Base-by-base conservation (phyloP, 1,140 invertebrate genomes). In the Brachionus sp. region DNA sequence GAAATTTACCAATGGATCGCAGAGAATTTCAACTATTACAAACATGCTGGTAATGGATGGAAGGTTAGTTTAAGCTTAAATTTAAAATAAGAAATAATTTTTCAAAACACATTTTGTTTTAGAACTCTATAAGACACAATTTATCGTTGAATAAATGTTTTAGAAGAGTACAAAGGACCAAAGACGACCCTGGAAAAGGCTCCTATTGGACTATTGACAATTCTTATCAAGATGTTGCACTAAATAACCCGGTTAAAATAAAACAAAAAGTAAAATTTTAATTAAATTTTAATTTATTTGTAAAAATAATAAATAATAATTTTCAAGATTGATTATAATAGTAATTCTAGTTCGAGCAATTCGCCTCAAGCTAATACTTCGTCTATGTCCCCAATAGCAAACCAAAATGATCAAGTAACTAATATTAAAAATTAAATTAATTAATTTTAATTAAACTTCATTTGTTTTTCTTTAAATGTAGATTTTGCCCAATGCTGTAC, bases 21-120 rank as follows among this genome's bases (percentile, higher is more conserved):
- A 86, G 88, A 90, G 12, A 89, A 90, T 86, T 90, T 90, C 86
- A 89, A 89, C 2, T 90, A 92, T 86, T 93, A 93, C 86, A 91
- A 91, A 87, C 91, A 92, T 85, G 92, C 92, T 44, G 92, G 92
- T 9, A 92, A 91, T 85, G 92, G 92, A 13, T 93, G 92, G 92
- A 93, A 93, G 91, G 92, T 93, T 12, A 33, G 33, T 16, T 19
- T 5, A 19, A 19, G 44, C 44, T 57, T 25, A 57, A 57, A 57
- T 19, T 57, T 13, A 5, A 88, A 89, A 88, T 66, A 23, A 66
- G 3, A 66, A 25, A 66, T 33, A 85, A 50, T 82, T 80, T 39
- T 37, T 82, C 2, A 19, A 3, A 23, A 5, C 3, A 16, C 80
- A 53, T 35, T 16, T 50, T 23, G 78, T 16, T 53, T 77, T 62